These are phyloP conservation scores for Nothocercus nigrocapillus DNA, from an alignment of 2,113 vertebrate genomes.

Conservation along the genomic window DNA sequence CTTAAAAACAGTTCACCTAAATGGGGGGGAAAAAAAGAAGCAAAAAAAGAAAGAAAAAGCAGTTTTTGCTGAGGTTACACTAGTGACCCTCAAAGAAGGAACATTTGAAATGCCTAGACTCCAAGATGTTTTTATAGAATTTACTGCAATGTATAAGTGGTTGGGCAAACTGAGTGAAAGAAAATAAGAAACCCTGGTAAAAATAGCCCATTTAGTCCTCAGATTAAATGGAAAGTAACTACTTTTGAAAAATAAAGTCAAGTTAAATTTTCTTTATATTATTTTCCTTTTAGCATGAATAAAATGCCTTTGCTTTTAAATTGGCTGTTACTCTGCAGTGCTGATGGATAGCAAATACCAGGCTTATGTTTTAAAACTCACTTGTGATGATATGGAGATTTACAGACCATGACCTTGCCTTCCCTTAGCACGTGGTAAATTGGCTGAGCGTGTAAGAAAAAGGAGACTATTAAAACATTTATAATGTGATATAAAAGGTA, in stretches of 20 bases:
- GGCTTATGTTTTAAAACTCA: slow-evolving; percentile 1
- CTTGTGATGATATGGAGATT: background rate
- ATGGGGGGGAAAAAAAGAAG: background rate
- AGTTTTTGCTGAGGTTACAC: background rate
- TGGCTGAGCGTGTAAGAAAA: background rate
- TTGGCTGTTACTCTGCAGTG: background rate
- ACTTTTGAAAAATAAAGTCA: background rate
- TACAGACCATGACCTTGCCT: background rate
- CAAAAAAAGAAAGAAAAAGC: background rate
- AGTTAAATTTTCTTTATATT: background rate
- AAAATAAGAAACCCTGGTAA: background rate
- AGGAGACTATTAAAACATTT: background rate
- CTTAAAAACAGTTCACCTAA: background rate
- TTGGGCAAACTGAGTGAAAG: background rate
- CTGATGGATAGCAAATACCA: background rate
- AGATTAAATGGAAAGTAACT: background rate
- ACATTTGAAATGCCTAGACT: background rate
- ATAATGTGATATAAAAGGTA: background rate
- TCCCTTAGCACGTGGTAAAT: slow-evolving; percentile 11
- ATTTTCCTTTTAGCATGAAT: background rate
- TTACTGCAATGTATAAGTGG: background rate
- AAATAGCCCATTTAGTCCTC: background rate
- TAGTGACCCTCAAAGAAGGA: background rate
- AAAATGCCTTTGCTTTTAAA: slow-evolving; percentile 6
- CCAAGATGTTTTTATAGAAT: background rate